Percentiles rank a stretch among this genome's conserved stretches.
Conservation (phyloP, 2,888 invertebrate genomes). For the Thymelicus acteon region DNA sequence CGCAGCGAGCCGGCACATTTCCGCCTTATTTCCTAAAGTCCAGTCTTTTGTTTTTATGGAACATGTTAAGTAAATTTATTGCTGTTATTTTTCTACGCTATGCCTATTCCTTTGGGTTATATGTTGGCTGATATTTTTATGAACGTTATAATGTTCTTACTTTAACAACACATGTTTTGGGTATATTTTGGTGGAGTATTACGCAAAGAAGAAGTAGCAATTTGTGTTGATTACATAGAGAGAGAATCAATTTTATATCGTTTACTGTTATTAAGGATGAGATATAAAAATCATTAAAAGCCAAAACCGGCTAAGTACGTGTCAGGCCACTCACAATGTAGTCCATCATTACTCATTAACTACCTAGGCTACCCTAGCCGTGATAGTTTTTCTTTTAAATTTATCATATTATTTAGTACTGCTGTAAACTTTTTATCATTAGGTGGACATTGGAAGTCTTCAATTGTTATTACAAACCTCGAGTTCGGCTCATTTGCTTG, state of each 20-base stretch:
- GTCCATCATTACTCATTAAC: too few species aligned
- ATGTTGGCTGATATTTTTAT: constrained; percentile 56
- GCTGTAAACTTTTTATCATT: too few species aligned
- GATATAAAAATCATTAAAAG: too few species aligned
- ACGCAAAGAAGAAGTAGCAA: not conserved
- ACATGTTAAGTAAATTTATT: constrained; percentile 61
- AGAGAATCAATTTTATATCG: not conserved
- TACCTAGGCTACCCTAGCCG: too few species aligned
- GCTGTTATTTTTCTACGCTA: constrained; percentile 58
- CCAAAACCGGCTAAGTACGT: too few species aligned
- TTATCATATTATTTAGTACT: too few species aligned
- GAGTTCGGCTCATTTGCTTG: too few species aligned
- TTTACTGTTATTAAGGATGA: too few species aligned
- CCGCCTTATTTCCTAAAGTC: constrained; percentile 51
- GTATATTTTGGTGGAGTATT: constrained; percentile 44
- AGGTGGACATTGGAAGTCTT: too few species aligned
- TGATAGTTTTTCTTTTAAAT: too few species aligned
- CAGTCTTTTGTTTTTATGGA: constrained; percentile 58
- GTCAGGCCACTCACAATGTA: too few species aligned
- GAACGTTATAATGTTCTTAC: constrained; percentile 53
- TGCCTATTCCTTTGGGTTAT: constrained; percentile 53
- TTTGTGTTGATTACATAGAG: not conserved
- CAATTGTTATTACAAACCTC: too few species aligned
- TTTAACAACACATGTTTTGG: constrained; percentile 52
- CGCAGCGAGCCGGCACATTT: constrained; percentile 42